Percentiles rank a stretch among this genome's conserved stretches.
phyloP scores from a whole-genome alignment of 2,888 invertebrate species.

The Prosopocoilus inquinatus region DNA sequence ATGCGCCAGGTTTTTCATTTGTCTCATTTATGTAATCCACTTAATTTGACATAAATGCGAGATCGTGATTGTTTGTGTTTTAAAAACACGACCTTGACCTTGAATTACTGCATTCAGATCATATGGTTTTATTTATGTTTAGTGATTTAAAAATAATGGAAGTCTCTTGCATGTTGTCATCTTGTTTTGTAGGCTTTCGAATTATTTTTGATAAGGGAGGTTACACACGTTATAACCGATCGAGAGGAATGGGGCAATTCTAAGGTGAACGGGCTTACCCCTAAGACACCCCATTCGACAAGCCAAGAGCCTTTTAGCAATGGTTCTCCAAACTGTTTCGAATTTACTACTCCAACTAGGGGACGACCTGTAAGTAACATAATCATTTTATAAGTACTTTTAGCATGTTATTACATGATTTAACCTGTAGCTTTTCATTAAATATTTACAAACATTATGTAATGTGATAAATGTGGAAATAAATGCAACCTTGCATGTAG shows the following conservation, averaged over 20 bases:
- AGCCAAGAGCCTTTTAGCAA: constrained; percentile 18
- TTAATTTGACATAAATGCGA: constrained; percentile 11
- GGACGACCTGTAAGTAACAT: constrained; percentile 25
- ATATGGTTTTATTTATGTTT: constrained; percentile 16
- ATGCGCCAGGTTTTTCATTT: constrained; percentile 16
- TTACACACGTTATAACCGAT: constrained; percentile 60
- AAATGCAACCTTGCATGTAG: no score
- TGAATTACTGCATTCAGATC: constrained; percentile 15
- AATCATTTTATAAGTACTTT: not conserved
- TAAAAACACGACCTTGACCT: constrained; percentile 25
- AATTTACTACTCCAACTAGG: constrained; percentile 20
- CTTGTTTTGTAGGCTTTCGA: constrained; percentile 56
- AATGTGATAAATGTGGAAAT: no score
- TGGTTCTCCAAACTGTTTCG: constrained; percentile 17
- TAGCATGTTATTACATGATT: no score
- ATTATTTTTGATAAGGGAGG: constrained; percentile 60
- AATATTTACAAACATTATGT: no score
- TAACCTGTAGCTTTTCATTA: no score
- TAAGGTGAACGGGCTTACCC: constrained; percentile 28
- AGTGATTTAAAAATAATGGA: not conserved
- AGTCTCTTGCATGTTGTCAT: constrained; percentile 22
- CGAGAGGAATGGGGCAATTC: constrained; percentile 38
- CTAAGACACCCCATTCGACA: constrained; percentile 30
- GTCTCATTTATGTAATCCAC: constrained; percentile 15
- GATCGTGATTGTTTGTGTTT: constrained; percentile 11